A percentile compares a stretch with the other conserved stretches of the same genome.
phyloP scores from a whole-genome alignment of 2,113 vertebrate species.

The Terrapene triunguis region DNA sequence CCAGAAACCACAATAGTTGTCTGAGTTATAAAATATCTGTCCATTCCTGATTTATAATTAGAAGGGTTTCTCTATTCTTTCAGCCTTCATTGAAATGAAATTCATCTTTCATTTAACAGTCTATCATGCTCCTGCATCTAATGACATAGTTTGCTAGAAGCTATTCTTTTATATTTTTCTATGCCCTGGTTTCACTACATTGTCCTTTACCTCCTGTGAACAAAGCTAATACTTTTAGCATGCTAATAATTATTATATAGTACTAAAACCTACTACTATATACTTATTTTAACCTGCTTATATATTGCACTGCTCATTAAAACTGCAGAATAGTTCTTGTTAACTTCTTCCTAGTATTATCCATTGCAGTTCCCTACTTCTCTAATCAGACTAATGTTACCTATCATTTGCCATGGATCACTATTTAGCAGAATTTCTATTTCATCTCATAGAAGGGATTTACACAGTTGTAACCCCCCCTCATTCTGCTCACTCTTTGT shows the following conservation, averaged over 20 bases:
- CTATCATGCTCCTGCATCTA: neutral
- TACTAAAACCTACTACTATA: neutral
- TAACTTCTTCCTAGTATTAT: neutral
- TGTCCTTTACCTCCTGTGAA: neutral
- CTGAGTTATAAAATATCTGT: neutral
- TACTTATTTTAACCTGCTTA: neutral
- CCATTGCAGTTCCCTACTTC: neutral
- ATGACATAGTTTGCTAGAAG: neutral
- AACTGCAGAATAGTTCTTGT: neutral
- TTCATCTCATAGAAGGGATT: neutral
- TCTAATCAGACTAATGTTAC: neutral
- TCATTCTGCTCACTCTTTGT: neutral
- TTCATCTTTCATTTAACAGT: neutral
- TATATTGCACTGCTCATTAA: neutral
- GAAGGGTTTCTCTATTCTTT: conserved; percentile 1
- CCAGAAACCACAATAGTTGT: neutral
- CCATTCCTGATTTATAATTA: conserved; percentile 3
- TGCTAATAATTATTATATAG: neutral
- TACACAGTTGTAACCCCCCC: neutral
- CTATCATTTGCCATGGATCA: neutral
- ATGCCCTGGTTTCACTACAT: neutral
- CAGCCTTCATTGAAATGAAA: conserved; percentile 21
- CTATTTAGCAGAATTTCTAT: neutral
- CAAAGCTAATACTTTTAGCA: neutral
- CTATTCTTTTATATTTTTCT: neutral